These are phyloP conservation scores for Manacus vitellinus DNA, from an alignment of 2,113 vertebrate species.

Conservation along the genomic window DNA sequence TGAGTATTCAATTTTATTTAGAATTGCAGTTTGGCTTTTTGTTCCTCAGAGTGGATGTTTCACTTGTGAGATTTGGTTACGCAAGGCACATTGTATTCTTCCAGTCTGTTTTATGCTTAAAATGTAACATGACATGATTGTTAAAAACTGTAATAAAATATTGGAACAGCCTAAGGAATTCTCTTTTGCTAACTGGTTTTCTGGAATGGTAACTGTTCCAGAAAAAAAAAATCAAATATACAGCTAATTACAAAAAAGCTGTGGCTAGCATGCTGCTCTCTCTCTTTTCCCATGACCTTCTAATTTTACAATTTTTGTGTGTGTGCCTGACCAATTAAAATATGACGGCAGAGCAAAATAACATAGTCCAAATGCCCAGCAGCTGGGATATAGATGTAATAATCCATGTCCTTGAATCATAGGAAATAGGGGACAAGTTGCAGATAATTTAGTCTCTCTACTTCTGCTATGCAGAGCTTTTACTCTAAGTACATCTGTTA, in stretches of 20 bases:
- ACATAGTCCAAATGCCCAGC: background rate
- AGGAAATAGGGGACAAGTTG: background rate
- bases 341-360: background rate
- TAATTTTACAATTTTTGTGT: background rate
- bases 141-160: constrained; percentile 45
- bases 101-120: constrained; percentile 25
- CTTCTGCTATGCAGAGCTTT: background rate
- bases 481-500: background rate
- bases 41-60: constrained; percentile 34
- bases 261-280: background rate
- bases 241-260: constrained; percentile 38
- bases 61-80: constrained; percentile 39
- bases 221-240: background rate
- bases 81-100: constrained; percentile 58
- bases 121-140: constrained; percentile 27
- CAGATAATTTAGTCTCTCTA: background rate
- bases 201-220: constrained; percentile 13
- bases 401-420: background rate
- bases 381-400: constrained; percentile 3
- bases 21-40: constrained; percentile 19
- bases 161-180: background rate
- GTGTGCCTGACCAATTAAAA: constrained; percentile 21
- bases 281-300: constrained; percentile 44
- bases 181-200: constrained; percentile 5
- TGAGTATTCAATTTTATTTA: constrained; percentile 44